Conservation (phyloP, 2,797 vertebrate genomes). For the Gymnocypris eckloni region DNA sequence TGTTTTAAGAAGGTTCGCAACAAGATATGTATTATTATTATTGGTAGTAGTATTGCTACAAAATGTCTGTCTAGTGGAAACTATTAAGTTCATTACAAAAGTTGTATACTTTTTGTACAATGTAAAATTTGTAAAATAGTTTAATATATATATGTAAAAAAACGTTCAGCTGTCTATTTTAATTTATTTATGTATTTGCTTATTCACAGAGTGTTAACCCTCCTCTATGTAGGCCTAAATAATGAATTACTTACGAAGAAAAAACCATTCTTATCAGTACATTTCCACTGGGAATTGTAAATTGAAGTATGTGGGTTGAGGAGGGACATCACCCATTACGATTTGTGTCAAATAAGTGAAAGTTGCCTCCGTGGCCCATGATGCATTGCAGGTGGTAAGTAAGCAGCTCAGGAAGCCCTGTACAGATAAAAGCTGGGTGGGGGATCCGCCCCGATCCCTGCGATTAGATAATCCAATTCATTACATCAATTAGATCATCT, state of each 20-base stretch:
- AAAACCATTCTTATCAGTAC: background rate
- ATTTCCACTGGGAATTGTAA: slow-evolving; percentile 3
- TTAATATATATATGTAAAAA: too few species aligned
- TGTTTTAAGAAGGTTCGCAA: background rate
- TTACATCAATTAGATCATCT: slow-evolving; percentile 80
- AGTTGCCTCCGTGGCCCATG: slow-evolving; percentile 42
- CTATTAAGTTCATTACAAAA: background rate
- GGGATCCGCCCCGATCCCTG: slow-evolving; percentile 73
- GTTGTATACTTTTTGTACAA: background rate
- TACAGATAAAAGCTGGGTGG: slow-evolving; percentile 73
- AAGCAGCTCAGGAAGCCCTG: slow-evolving; percentile 73
- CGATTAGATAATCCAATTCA: slow-evolving; percentile 84
- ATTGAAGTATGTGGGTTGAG: background rate
- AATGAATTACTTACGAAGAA: background rate
- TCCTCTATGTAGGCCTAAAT: background rate
- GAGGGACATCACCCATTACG: slow-evolving; percentile 39
- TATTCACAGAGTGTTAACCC: background rate
- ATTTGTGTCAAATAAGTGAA: slow-evolving; percentile 48
- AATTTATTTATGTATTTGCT: background rate
- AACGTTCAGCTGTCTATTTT: background rate
- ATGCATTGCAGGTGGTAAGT: slow-evolving; percentile 70
- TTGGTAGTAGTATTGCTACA: background rate
- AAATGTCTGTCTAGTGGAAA: background rate
- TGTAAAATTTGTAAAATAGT: background rate
- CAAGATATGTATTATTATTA: background rate